phyloP scores from a whole-genome alignment of 2,888 invertebrate genomes.

The Eulithis testata region DNA sequence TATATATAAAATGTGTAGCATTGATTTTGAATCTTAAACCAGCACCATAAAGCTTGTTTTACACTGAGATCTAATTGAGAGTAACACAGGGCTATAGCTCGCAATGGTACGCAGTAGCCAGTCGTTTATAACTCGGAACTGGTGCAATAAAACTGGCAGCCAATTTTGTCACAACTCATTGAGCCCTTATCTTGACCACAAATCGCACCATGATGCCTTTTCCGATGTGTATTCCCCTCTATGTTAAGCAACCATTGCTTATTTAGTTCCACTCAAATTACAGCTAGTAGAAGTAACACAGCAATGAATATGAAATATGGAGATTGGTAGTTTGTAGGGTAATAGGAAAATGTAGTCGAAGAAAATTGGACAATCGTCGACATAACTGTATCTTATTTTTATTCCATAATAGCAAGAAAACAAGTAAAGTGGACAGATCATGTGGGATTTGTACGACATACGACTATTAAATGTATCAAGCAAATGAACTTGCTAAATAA shows the following conservation, averaged over 20 bases:
- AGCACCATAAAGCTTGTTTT: neutral
- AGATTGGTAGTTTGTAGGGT: neutral
- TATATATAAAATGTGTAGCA: no score
- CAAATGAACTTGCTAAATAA: conserved; percentile 17
- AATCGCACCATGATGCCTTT: conserved; percentile 21
- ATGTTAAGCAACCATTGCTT: conserved; percentile 17
- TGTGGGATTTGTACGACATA: conserved; percentile 37
- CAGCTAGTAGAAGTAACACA: neutral
- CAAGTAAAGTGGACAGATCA: conserved; percentile 41
- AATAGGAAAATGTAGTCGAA: conserved; percentile 29
- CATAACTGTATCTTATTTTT: conserved; percentile 41
- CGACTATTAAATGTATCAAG: conserved; percentile 28
- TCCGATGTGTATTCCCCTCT: neutral
- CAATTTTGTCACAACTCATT: conserved; percentile 44
- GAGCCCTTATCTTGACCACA: conserved; percentile 42
- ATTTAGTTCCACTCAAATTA: neutral
- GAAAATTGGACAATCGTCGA: conserved; percentile 36
- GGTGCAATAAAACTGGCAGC: conserved; percentile 39
- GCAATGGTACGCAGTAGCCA: conserved; percentile 2
- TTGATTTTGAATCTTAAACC: neutral
- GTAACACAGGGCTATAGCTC: neutral
- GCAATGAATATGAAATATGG: conserved; percentile 8
- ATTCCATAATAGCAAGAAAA: conserved; percentile 45
- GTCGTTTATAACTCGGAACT: conserved; percentile 24
- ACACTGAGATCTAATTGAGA: neutral